Evolutionary conservation across 2,888 invertebrate genomes (phyloP).

Genomic region (Synergus gifuensis): DNA sequence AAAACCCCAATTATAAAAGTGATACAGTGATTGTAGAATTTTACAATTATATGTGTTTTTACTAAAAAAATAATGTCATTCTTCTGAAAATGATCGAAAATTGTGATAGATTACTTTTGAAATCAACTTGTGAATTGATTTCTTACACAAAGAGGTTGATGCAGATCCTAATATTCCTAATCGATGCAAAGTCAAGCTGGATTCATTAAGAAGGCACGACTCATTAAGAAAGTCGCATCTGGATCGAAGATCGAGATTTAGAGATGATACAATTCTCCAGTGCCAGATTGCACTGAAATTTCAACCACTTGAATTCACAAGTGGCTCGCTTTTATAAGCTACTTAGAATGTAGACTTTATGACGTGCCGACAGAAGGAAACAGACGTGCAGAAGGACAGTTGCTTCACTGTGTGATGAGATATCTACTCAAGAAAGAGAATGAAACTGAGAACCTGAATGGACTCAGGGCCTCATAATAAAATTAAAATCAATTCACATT

Average conservation of each 20-base stretch:
- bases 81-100: no score
- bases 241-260: slow-evolving; percentile 32
- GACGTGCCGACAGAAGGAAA: slow-evolving; percentile 54
- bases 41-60: neutral
- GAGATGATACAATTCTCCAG: slow-evolving; percentile 50
- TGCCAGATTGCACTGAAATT: slow-evolving; percentile 18
- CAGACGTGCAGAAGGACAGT: slow-evolving; percentile 49
- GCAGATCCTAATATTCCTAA: neutral
- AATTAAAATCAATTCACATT: neutral
- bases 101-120: neutral
- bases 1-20: neutral
- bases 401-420: slow-evolving; percentile 51
- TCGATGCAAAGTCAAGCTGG: slow-evolving; percentile 24
- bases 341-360: slow-evolving; percentile 57
- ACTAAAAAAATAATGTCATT: neutral
- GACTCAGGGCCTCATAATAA: neutral
- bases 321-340: slow-evolving; percentile 52
- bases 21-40: neutral
- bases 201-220: slow-evolving; percentile 27
- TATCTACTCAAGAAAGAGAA: neutral
- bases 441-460: slow-evolving; percentile 26
- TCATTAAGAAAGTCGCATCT: slow-evolving; percentile 53
- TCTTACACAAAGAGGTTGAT: neutral
- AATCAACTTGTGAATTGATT: neutral
- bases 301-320: slow-evolving; percentile 50